Base-by-base conservation (phyloP, 2,888 invertebrate genomes). In the Melinaea marsaeus region DNA sequence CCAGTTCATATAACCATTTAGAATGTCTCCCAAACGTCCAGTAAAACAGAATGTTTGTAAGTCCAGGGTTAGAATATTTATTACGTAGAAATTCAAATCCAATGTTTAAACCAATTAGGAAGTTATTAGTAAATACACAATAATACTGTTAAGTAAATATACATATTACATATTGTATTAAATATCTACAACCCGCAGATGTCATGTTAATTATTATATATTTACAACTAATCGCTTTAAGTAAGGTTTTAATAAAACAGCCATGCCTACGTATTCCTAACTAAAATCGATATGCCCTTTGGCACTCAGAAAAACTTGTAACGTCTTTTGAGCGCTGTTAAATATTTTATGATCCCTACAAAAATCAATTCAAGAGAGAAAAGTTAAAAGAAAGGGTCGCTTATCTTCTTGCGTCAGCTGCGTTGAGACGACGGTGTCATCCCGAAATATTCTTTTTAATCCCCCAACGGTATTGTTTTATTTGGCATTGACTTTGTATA, bases 361-460 rank as follows among this genome's bases (percentile, higher is more conserved):
- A 76, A 86, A 85, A 85, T 86, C 83, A 83, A 86, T 87, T 86
- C 81, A 78, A 83, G 79, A 79, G 79, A 78, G 79, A 78, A 68
- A 80, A 81, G 78, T 84, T 80, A 79, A 79, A 83, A 81, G 78
- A 81, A 84, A 79, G 88, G 88, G 80, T 79, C 81, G 69, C 84
- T 87, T 89, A 88, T 88, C 88, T 81, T 67, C 65, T 64, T 68
- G 67, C 73, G 75, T 75, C 88, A 88, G 88, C 83, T 83, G 81
- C 74, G 76, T 73, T 78, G 75, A 80, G 79, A 83, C 81, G 86
- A 82, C 81, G 63, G 62, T 68, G 64, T 69, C 67, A 68, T 71
- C 69, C 71, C 71, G 64, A 70, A 64, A 67, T 60, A 63, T 69
- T 67, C 61, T 58, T 62, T 66, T 58, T 58, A 62, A 60, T 59